Conservation (phyloP, 2,113 vertebrate genomes). For the Poeciliopsis occidentalis region DNA sequence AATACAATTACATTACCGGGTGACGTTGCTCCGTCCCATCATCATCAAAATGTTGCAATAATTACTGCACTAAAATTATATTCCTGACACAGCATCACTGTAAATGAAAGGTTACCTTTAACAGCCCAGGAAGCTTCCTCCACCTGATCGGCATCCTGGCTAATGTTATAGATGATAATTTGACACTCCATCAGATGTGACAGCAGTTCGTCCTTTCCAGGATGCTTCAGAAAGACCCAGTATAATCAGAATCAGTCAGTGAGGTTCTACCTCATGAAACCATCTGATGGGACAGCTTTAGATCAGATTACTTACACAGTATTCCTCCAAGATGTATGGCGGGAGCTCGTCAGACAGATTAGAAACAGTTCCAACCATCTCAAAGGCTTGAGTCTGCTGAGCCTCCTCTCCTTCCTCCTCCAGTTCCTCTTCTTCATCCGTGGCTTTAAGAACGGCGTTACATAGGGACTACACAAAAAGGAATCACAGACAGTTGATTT, state of each 20-base stretch:
- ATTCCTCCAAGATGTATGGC: constrained; percentile 76
- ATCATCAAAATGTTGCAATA: neutral
- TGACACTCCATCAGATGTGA: constrained; percentile 85
- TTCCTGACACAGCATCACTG: neutral
- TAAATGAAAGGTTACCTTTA: constrained; percentile 76
- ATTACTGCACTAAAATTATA: neutral
- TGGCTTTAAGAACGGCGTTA: constrained; percentile 61
- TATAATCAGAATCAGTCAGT: neutral
- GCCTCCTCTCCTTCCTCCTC: constrained; percentile 14
- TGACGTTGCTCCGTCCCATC: neutral
- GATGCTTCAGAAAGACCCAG: constrained; percentile 54
- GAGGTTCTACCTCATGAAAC: too few species aligned
- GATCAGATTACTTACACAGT: constrained; percentile 76
- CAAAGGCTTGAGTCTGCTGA: constrained; percentile 61
- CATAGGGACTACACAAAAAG: constrained; percentile 82
- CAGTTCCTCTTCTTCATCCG: constrained; percentile 22
- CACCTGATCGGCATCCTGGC: constrained; percentile 80
- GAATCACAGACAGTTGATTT: neutral
- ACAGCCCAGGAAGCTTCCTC: constrained; percentile 90
- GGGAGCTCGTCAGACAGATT: constrained; percentile 20
- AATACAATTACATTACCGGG: neutral
- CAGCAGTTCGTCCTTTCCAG: constrained; percentile 77
- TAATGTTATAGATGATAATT: constrained; percentile 89
- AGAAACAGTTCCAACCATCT: constrained; percentile 86
- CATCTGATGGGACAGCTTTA: neutral